Evolutionary conservation across 2,113 vertebrate species (phyloP).

Genomic region (Brachypteracias leptosomus): DNA sequence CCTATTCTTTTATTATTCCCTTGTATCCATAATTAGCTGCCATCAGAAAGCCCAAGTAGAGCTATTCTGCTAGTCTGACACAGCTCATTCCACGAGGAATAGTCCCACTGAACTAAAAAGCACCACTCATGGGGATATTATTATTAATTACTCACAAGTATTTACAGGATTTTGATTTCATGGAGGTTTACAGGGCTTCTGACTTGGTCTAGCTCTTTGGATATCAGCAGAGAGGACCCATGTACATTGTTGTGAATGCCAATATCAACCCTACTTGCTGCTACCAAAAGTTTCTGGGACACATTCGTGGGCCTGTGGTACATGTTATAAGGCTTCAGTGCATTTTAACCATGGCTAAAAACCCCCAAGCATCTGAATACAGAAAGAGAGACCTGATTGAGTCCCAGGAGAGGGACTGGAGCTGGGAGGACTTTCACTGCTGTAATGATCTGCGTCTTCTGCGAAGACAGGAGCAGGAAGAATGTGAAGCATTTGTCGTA

Average conservation of each 20-base stretch:
- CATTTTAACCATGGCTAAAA: neutral
- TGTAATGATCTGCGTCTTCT: neutral
- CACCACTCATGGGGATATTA: neutral
- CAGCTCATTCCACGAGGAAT: neutral
- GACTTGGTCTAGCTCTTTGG: neutral
- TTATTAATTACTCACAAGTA: neutral
- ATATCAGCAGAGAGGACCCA: neutral
- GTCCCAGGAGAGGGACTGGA: neutral
- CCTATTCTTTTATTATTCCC: neutral
- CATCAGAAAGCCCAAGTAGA: neutral
- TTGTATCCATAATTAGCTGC: neutral
- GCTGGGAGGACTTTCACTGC: slow-evolving; percentile 10
- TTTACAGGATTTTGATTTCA: neutral
- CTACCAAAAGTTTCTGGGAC: neutral
- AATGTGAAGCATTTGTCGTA: neutral
- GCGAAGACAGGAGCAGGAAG: neutral
- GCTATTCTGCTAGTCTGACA: neutral
- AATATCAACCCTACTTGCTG: neutral
- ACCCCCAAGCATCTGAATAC: neutral
- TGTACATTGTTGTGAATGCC: neutral
- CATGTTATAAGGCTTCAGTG: neutral
- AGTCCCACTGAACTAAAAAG: neutral
- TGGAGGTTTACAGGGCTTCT: neutral
- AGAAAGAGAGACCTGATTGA: neutral
- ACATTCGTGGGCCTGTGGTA: neutral